Evolutionary conservation across 2,797 vertebrate genomes (phyloP).

Genomic region (Pipistrellus pygmaeus): DNA sequence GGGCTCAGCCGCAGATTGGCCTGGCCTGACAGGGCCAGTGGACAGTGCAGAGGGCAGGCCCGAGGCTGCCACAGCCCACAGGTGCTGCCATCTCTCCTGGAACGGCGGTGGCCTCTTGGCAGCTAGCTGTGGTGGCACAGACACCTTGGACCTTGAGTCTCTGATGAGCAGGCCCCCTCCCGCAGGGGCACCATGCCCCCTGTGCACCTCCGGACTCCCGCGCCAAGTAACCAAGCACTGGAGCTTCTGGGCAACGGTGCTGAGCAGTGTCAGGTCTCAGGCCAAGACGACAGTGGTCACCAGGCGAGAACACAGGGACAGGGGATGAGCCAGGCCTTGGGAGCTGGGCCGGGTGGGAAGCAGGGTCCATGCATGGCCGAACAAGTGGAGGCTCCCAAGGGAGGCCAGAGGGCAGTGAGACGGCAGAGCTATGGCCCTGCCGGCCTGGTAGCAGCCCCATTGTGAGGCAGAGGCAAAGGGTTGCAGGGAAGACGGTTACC

Average conservation of each 20-base stretch:
- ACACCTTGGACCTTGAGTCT: slow-evolving; percentile 81
- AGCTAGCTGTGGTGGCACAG: slow-evolving; percentile 79
- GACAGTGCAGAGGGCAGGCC: slow-evolving; percentile 79
- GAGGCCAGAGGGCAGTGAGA: slow-evolving; percentile 77
- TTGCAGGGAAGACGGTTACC: slow-evolving; percentile 85
- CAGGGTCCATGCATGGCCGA: slow-evolving; percentile 83
- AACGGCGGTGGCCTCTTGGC: slow-evolving; percentile 73
- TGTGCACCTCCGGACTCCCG: slow-evolving; percentile 76
- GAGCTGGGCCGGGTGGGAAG: slow-evolving; percentile 78
- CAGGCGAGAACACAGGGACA: slow-evolving; percentile 73
- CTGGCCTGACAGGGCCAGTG: slow-evolving; percentile 73
- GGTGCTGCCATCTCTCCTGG: slow-evolving; percentile 81
- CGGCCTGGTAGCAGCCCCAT: slow-evolving; percentile 67
- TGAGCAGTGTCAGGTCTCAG: slow-evolving; percentile 74
- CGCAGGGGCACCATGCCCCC: slow-evolving; percentile 82
- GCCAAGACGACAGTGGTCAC: slow-evolving; percentile 72
- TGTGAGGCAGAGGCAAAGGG: slow-evolving; percentile 65
- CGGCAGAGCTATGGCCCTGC: slow-evolving; percentile 72
- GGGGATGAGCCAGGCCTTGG: slow-evolving; percentile 74
- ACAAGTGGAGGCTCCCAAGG: slow-evolving; percentile 75
- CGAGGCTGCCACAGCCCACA: slow-evolving; percentile 79
- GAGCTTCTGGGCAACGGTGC: slow-evolving; percentile 78
- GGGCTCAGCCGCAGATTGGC: slow-evolving; percentile 79
- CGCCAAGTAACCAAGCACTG: slow-evolving; percentile 68
- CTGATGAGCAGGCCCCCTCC: slow-evolving; percentile 84